These are phyloP conservation scores for Agrotis ipsilon DNA, from an alignment of 2,888 invertebrate species.

Conservation along the genomic window DNA sequence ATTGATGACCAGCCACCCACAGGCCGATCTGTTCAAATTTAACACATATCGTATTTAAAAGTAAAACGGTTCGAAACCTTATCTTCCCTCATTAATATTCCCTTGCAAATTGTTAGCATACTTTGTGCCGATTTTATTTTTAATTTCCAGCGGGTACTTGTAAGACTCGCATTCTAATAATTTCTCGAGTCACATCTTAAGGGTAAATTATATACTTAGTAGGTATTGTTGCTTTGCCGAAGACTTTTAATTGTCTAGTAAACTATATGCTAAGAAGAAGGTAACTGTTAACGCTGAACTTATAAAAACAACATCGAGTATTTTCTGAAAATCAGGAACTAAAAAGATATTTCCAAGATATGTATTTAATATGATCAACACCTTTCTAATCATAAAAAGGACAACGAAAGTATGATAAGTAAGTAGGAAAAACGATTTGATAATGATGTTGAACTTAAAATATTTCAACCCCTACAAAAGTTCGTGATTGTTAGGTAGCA, in stretches of 20 bases:
- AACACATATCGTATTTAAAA: conserved; percentile 90
- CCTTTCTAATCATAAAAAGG: no score
- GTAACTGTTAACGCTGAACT: neutral
- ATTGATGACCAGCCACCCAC: conserved; percentile 89
- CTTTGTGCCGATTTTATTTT: conserved; percentile 70
- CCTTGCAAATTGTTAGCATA: conserved; percentile 79
- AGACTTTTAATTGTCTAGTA: neutral
- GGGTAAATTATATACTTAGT: conserved; percentile 31
- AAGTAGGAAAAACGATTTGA: neutral
- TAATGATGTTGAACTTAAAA: neutral
- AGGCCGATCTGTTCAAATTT: conserved; percentile 89
- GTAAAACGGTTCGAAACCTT: conserved; percentile 85
- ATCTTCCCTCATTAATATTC: conserved; percentile 86
- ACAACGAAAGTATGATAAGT: neutral
- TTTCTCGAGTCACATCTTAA: conserved; percentile 29
- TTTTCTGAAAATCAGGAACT: neutral
- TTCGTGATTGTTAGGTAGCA: neutral
- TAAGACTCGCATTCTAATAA: conserved; percentile 33
- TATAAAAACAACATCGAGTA: neutral
- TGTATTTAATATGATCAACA: neutral
- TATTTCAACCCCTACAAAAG: neutral
- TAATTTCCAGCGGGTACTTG: conserved; percentile 56
- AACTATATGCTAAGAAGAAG: neutral
- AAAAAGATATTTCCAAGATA: neutral
- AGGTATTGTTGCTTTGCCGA: conserved; percentile 3